Base-by-base conservation (phyloP, 2,113 vertebrate genomes). In the Sylvietta virens region DNA sequence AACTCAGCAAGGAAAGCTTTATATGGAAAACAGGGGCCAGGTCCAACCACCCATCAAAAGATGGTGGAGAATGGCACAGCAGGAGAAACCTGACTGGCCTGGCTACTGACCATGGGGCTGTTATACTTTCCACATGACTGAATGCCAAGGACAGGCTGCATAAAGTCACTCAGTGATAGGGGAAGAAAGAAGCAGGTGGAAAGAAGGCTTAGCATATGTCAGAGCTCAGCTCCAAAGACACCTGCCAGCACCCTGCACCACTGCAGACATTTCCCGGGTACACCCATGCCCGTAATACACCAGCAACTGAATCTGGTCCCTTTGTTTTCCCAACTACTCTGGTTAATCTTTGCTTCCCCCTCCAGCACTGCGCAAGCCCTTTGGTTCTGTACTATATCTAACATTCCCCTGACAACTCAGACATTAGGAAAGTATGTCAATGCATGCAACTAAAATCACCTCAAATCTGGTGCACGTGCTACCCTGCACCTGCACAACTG, bases 251-350 rank as follows among this genome's bases (percentile, higher is more conserved):
- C 17, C 22, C 21, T 33, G 6, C 73, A 87, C 13, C 42, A 40
- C 54, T n/a, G 22, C 26, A 47, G 31, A 35, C 37, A 31, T 33
- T 82, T 84, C 30, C 37, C 40, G 21, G 16, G 30, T 50, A 58
- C 88, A 73, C 37, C 44, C 4, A 5, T 1, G 11, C 40, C 44
- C 0, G 0, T n/a, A 71, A 62, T 8, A 50, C 11, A 39, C 4
- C 35, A 65, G 21, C 21, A 82, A 53, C 1, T 73, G 30, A 67
- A 60, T 42, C 12, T 44, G 78, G 5, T 17, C 20, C 22, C 10
- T 48, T n/a, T 11, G 3, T 74, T 85, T 85, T 71, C 35, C 7
- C 7, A 60, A 17, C 35, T 54, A 26, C 0, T 0, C 19, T 47
- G 33, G 33, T 62, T 89, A 57, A 37, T 28, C 33, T 66, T 47